Evolutionary conservation across 2,888 invertebrate genomes (phyloP), one percentile per base, ranked within the genome.

Genomic region (Pterobdella sp.): DNA sequence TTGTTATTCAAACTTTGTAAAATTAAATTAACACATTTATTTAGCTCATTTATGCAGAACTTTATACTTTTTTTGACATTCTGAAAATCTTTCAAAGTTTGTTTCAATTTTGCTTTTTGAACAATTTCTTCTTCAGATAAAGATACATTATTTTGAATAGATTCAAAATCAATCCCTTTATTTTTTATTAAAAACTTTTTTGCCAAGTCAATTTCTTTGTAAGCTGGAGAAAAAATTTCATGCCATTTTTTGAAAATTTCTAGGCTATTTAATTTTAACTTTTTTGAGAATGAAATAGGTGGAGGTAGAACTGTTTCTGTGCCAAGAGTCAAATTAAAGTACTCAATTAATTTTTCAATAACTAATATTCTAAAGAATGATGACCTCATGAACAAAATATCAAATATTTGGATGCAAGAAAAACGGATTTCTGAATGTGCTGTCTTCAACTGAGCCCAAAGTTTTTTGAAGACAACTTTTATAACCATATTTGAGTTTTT

Each of bases 341-440:
- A 71, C 1, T 35, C 63, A 32, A 63, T 52, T n/a, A 71, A 63
- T 22, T 63, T n/a, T 14, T 3, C 34, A 22, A 71, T 34, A 26
- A 71, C 1, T 29, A 71, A 37, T 36, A 34, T 56, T 71, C 71
- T 56, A 32, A 71, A 71, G 22, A 29, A 22, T 35, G 71, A 31
- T 18, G 71, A 71, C 34, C 71, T n/a, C 35, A 60, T 52, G 60
- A 71, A 71, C 32, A 71, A 36, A n/a, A 71, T 63, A 29, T 71
- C 71, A 22, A 71, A 63, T 2, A 71, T n/a, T 36, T 71, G 71
- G 1, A 71, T 4, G 18, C 56, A 56, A 1, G 35, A 56, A 14
- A 60, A 35, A 56, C 71, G 52, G 32, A 60, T 63, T 35, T 71
- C 31, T n/a, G 71, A 60, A 32, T 71, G 56, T 22, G 0, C n/a